A percentile compares a stretch with the other conserved stretches of the same genome.
Evolutionary conservation across 2,113 vertebrate genomes (phyloP).

Genomic region (Columba livia): DNA sequence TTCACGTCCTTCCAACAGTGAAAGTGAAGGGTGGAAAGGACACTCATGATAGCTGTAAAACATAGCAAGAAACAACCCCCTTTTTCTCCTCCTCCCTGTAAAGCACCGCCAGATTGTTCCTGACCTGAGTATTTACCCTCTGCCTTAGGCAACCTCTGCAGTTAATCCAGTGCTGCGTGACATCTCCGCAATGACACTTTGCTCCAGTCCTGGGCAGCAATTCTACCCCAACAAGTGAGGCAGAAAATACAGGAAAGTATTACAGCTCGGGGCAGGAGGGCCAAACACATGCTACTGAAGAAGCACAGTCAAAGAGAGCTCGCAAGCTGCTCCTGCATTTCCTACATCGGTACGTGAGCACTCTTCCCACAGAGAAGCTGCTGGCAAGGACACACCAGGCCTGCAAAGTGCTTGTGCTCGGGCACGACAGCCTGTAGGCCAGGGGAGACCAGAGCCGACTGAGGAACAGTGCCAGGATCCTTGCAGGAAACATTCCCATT

Average conservation of each 20-base stretch:
- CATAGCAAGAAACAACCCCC: conserved; percentile 46
- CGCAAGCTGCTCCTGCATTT: background rate
- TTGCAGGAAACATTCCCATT: background rate
- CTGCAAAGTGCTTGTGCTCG: background rate
- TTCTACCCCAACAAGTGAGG: background rate
- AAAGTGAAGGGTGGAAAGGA: conserved; percentile 40
- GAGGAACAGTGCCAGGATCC: background rate
- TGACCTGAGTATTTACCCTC: conserved; percentile 61
- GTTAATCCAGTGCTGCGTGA: conserved; percentile 64
- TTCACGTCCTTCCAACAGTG: conserved; percentile 35
- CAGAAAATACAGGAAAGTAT: background rate
- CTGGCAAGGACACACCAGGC: background rate
- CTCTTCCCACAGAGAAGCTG: background rate
- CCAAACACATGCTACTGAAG: background rate
- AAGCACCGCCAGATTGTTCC: conserved; percentile 52
- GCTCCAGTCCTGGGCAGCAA: background rate
- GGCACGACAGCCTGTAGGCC: background rate
- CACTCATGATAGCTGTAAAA: background rate
- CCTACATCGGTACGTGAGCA: background rate
- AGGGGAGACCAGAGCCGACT: background rate
- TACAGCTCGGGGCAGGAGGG: background rate
- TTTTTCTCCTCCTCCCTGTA: conserved; percentile 72
- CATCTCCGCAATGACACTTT: background rate
- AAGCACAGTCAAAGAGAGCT: background rate
- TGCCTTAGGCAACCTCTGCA: conserved; percentile 77